A percentile compares a stretch with the other conserved stretches of the same genome.
phyloP scores from a whole-genome alignment of 2,888 invertebrate genomes.

The Ypsolopha scabrella region DNA sequence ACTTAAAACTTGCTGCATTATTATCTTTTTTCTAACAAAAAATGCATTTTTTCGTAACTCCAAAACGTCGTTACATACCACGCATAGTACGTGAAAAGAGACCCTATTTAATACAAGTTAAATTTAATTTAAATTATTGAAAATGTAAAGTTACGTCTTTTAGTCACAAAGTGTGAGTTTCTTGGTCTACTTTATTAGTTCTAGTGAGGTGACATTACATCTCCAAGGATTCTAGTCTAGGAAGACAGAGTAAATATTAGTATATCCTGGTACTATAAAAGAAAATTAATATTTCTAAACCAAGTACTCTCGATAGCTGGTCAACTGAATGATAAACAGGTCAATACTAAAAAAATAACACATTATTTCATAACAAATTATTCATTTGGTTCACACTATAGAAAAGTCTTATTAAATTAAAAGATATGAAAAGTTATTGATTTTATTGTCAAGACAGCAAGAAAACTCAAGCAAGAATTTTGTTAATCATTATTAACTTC shows the following conservation, averaged over 20 bases:
- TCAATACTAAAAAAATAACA: too few species aligned
- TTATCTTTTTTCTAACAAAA: constrained; percentile 67
- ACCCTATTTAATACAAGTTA: constrained; percentile 21
- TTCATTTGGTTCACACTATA: too few species aligned
- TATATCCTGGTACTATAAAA: background rate
- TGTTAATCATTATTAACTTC: too few species aligned
- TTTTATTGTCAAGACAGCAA: too few species aligned
- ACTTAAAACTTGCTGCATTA: constrained; percentile 60
- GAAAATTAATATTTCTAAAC: too few species aligned
- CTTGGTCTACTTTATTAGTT: constrained; percentile 61
- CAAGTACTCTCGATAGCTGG: too few species aligned
- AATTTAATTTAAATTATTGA: constrained; percentile 16
- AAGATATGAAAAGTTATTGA: too few species aligned
- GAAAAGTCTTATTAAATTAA: too few species aligned
- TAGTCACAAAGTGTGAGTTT: constrained; percentile 18
- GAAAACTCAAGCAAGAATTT: too few species aligned
- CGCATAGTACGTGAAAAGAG: constrained; percentile 6
- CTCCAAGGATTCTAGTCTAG: constrained; percentile 2
- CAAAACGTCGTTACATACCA: constrained; percentile 16
- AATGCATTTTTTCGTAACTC: constrained; percentile 31
- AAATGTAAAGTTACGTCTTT: constrained; percentile 25
- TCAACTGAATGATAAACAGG: too few species aligned
- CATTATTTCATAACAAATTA: too few species aligned
- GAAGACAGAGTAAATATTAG: background rate
- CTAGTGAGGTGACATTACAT: constrained; percentile 36